Evolutionary conservation across 1,140 invertebrate species (phyloP), one percentile per base, ranked within the genome.

Genomic region (Cylas formicarius): DNA sequence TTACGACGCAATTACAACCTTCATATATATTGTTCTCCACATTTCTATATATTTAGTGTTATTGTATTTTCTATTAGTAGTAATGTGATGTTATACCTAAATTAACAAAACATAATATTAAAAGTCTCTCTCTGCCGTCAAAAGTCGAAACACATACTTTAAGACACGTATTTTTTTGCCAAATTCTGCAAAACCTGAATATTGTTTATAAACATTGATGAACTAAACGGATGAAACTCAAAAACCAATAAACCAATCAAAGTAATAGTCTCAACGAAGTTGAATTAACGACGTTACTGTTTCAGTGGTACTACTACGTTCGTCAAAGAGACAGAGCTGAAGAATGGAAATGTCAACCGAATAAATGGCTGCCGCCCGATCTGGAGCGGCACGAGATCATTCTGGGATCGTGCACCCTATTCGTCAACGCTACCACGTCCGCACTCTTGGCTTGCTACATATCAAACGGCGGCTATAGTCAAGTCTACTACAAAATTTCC

Each of bases 281-380:
- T 24, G 11, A 3, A 20, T 44, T n/a, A 37, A 4, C 19, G 16
- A 32, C 22, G 4, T 21, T 32, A 44, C 24, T 11, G 14, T 67
- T 67, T 38, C 67, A 82, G 80, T 82, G 78, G 79, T 81, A 78
- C 53, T 83, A 75, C 58, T 83, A 82, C 63, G 67, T 81, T 1
- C 61, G 70, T 0, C 72, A 74, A 59, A 59, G 74, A 0, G 70
- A 80, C 53, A 50, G 60, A 3, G 61, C 81, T 0, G 64, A 78
- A 24, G 74, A 80, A 49, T 86, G 82, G 82, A 86, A 86, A 65
- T 79, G 82, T 48, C 82, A 86, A 52, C 81, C 81, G 0, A 70
- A 72, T 8, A 80, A 80, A 50, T 84, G 77, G 73, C 51, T 84
- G 2, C 64, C 73, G 1, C 74, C 76, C 1, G 74, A 82, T 33